Conservation (phyloP, 2,797 vertebrate genomes). For the Halcyon badia region DNA sequence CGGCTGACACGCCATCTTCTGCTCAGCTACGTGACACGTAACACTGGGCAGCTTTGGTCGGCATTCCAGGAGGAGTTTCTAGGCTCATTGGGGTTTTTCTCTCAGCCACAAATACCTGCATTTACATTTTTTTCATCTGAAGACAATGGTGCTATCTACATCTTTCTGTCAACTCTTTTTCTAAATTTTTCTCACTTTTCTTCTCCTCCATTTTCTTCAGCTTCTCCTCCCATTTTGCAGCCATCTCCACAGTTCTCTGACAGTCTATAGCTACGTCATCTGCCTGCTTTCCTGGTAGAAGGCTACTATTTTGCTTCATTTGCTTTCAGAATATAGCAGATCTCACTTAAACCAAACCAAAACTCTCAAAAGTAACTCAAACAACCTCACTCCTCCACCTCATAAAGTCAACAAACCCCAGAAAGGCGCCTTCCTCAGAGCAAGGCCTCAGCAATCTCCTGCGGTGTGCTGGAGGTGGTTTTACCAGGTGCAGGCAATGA, state of each 20-base stretch:
- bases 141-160: background rate
- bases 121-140: background rate
- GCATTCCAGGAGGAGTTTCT: background rate
- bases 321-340: background rate
- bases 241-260: rapidly evolving
- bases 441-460: rapidly evolving
- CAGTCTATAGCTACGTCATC: rapidly evolving
- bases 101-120: background rate
- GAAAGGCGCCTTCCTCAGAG: rapidly evolving
- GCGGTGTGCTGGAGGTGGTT: background rate
- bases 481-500: background rate
- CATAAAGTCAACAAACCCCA: rapidly evolving
- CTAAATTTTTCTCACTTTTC: background rate
- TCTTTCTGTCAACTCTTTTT: background rate
- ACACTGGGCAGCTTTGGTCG: rapidly evolving
- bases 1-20: rapidly evolving
- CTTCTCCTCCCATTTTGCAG: background rate
- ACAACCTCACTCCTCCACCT: background rate
- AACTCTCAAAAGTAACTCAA: background rate
- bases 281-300: background rate
- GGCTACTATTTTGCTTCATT: background rate
- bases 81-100: rapidly evolving
- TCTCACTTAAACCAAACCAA: background rate
- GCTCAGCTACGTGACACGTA: rapidly evolving
- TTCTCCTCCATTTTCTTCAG: background rate